Base-by-base conservation (phyloP, 2,797 vertebrate species). In the Mormyrops boulengeri region DNA sequence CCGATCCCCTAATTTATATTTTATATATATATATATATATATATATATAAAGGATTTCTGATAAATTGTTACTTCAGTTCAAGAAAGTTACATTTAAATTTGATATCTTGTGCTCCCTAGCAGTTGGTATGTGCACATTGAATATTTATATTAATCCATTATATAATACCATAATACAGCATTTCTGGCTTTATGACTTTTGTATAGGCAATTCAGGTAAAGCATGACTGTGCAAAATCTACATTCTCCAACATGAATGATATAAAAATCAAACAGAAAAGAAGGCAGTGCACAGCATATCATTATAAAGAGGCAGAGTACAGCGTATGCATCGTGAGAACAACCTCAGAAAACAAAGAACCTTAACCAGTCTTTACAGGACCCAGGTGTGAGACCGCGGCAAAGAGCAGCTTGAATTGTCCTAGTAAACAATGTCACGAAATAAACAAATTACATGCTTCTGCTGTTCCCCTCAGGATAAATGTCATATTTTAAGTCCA, bases 251-350 rank as follows among this genome's bases (percentile, higher is more conserved):
- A 47, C 19, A 41, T 8, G 38, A 41, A 60, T 12, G 26, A 30
- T 19, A 26, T 57, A 41, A 87, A 50, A 55, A 87, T 9, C 30
- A 44, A 87, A 62, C 50, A 44, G 34, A 57, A 87, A 41, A 87
- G 30, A n/a, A 57, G 52, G 53, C 86, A 57, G 86, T 22, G 26
- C 6, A 14, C 86, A 41, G 53, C 34, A 17, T 57, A 41, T 38
- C 41, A 53, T 89, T 91, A 89, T 53, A 90, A 86, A 82, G 88
- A 91, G 86, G 30, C 89, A 88, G 80, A 89, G 85, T 4, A 69
- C 85, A 14, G 30, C 30, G 5, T 55, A 87, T 47, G 66, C 49
- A 50, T n/a, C 44, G n/a, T 4, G 30, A 86, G 80, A 77, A n/a
- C 44, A 66, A 66, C 89, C 50, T 60, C 85, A 82, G 73, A 47